phyloP scores from a whole-genome alignment of 1,140 invertebrate genomes.

The Pteromalus puparum region DNA sequence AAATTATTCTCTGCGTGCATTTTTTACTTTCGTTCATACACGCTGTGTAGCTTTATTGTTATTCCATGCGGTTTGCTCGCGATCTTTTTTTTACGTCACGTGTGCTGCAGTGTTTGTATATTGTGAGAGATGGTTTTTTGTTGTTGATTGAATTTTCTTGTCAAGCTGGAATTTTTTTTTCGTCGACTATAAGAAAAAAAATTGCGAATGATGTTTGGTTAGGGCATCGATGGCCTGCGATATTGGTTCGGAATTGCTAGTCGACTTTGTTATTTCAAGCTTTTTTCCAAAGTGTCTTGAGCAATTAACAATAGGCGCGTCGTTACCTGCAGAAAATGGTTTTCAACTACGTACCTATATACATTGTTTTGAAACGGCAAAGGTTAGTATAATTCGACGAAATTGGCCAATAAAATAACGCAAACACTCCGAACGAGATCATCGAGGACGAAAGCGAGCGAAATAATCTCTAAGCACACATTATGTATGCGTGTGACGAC shows the following conservation, averaged over 20 bases:
- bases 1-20: neutral
- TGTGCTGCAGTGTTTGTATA: neutral
- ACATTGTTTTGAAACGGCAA: no score
- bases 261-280: neutral
- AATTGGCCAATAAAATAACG: no score
- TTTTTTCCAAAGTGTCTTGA: neutral
- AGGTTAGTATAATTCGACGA: no score
- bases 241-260: neutral
- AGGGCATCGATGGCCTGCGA: no score
- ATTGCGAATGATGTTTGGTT: neutral
- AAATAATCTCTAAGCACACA: constrained; percentile 29
- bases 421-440: neutral
- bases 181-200: neutral
- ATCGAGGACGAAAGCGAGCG: neutral
- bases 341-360: no score
- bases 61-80: neutral
- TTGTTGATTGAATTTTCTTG: neutral
- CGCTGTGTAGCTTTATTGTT: neutral
- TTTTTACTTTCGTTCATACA: neutral
- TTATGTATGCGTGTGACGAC: neutral
- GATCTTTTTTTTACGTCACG: neutral
- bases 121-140: neutral
- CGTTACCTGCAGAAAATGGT: no score
- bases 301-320: neutral
- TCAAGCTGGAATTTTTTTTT: neutral